Percentiles rank a stretch among this genome's conserved stretches.
Conservation (phyloP, 1,140 invertebrate species). For the Drosophila azteca region DNA sequence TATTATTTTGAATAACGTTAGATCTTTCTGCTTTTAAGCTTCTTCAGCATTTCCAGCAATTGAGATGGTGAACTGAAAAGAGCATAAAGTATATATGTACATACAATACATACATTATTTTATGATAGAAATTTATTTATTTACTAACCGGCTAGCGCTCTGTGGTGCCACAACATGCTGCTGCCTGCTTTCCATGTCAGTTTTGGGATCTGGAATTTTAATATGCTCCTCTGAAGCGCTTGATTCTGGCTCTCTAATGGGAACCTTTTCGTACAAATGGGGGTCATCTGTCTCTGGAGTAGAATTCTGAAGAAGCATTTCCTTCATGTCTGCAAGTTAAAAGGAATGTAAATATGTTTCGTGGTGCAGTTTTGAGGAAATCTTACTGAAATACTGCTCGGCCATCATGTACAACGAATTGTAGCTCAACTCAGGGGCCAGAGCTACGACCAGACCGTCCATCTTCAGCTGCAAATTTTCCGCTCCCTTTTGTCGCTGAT, state of each 20-base stretch:
- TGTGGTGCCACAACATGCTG: slow-evolving; percentile 21
- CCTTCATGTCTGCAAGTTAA: slow-evolving; percentile 10
- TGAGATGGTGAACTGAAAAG: slow-evolving; percentile 47
- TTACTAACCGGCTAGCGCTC: slow-evolving; percentile 42
- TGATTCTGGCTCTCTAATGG: slow-evolving; percentile 11
- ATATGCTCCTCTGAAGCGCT: background rate
- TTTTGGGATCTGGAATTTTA: slow-evolving; percentile 43
- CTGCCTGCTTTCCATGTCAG: slow-evolving; percentile 63
- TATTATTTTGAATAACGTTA: slow-evolving; percentile 1
- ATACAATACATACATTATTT: background rate
- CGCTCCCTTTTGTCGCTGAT: slow-evolving; percentile 74
- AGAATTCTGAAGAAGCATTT: slow-evolving; percentile 17
- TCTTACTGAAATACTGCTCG: slow-evolving; percentile 54
- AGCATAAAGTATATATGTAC: background rate
- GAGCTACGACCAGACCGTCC: slow-evolving; percentile 70
- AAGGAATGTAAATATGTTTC: background rate
- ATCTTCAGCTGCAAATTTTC: slow-evolving; percentile 70
- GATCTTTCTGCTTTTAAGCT: slow-evolving; percentile 48
- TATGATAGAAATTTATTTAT: background rate
- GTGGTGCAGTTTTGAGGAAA: no score
- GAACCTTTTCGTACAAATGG: slow-evolving; percentile 35
- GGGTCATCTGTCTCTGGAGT: slow-evolving; percentile 16
- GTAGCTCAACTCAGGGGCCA: slow-evolving; percentile 45
- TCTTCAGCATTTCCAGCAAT: slow-evolving; percentile 57
- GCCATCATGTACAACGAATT: slow-evolving; percentile 43